Base-by-base conservation (phyloP, 2,888 invertebrate species). In the Erebia aethiops region DNA sequence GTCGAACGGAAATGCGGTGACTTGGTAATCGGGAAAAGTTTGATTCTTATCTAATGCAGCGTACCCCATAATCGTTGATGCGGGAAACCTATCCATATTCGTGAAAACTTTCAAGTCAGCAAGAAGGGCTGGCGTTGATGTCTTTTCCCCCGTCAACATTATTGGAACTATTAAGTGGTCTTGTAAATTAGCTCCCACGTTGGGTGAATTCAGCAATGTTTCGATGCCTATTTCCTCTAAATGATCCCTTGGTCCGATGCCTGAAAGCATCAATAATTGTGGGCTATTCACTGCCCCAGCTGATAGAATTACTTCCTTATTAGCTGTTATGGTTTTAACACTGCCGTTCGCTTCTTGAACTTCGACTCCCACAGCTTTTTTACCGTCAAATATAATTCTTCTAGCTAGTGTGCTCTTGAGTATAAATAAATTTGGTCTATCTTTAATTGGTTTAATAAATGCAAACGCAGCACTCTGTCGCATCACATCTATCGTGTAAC, bases 201-300 rank as follows among this genome's bases (percentile, higher is more conserved):
- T 78, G 16, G 83, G 82, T 2, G 79, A 82, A 75, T 88, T 72
- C 3, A 82, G 49, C 11, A 82, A 16, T 0, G 84, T 73, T 58
- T 80, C 49, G 41, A 88, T 84, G 13, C 76, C 75, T 43, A 82
- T 74, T 71, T 84, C 77, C 57, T 79, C 46, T 18, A 89, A 80
- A 76, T 89, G 81, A 0, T 81, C 71, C 60, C 77, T 80, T 1
- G 86, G 85, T 10, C 89, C 89, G 21, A 89, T 79, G 2, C 89
- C 89, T 2, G 89, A 89, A 8, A 87, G 70, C 87, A 89, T 88
- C 9, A 89, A 73, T 9, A 89, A 57, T 66, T 88, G 82, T 0
- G 89, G 89, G 63, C 81, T 84, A 54, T 82, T 87, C 1, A 88
- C 75, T 14, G 84, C 76, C 2, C 89, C 89, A 10, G 87, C 86